Base-by-base conservation (phyloP, 2,113 vertebrate species). In the Pollachius pollachius region DNA sequence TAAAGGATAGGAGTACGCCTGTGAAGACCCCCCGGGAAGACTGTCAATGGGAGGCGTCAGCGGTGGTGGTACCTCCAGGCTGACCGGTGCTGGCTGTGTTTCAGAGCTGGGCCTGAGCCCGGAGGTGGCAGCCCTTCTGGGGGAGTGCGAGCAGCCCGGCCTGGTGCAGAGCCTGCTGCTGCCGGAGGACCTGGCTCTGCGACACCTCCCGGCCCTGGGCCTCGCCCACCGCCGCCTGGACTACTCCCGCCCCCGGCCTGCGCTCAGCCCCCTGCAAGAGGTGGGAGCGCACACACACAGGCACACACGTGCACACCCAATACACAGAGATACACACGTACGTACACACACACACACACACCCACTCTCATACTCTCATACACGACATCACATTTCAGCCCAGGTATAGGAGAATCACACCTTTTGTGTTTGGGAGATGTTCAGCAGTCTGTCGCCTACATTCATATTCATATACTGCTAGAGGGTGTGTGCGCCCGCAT, bases 111-210 rank as follows among this genome's bases (percentile, higher is more conserved):
- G 85, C 27, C 83, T 97, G 27, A 93, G 89, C 69, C 71, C 88
- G 0, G 94, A 96, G 69, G 92, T 98, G 67, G 90, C 84, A 1
- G 91, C 89, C 23, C 73, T 98, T 19, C 83, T 98, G 64, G 89
- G 82, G 0, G 84, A 87, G 5, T 93, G 94, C 12, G 96, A 99
- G 76, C 92, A 93, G 70, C 92, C 96, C 0, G 94, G 93, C 52
- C 82, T 94, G 77, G 86, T 86, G 21, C 85, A 94, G 85, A 90
- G 75, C 70, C 79, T 95, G 81, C 91, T 97, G 84, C 94, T 99
- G 62, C 97, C 97, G 0, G 97, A 99, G 75, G 97, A 99, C 2
- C 81, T 94, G 78, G 94, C 97, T 1, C 92, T 99, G 58, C 90
- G 92, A 12, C 95, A 95, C 82, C 92, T 99, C 8, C 96, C 97